Base-by-base conservation (phyloP, 2,113 vertebrate species). In the Zootoca vivipara region DNA sequence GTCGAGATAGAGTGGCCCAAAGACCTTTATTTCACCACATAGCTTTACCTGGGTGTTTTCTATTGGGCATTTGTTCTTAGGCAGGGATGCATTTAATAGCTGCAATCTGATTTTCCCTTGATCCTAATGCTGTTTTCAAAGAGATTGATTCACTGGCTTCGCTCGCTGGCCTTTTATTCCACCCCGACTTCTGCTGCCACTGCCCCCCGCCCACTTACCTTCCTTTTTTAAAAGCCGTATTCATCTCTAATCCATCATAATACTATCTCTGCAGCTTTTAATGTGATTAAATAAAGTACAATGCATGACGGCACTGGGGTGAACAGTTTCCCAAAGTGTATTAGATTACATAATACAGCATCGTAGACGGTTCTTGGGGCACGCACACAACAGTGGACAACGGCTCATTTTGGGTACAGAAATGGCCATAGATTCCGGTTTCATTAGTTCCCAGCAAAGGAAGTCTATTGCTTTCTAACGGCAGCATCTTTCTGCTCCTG, bases 171-270 rank as follows among this genome's bases (percentile, higher is more conserved):
- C 18, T 72, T 46, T 65, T 65, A 56, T 26, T 30, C 67, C 18
- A 15, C 12, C 33, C 13, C 33, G 5, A 4, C 30, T 72, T 1
- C 46, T 12, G 10, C 46, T 52, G 46, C 46, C 46, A 52, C 10
- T 52, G 46, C 10, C 3, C 3, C 28, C 28, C 58, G 7, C 5
- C 10, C 42, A 1, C 35, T 42, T 42, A 22, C 67, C 20, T 82
- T 75, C 80, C 69, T 89, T 92, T 92, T 94, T 92, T 52, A 52
- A 95, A 95, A 93, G 91, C 91, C 81, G 90, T 46, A 56, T 95
- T 93, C 91, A 74, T 91, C 94, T 85, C 92, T 95, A 95, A 96
- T 95, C 96, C 93, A 33, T 2, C 92, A 73, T 95, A 95, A 95
- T 95, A 38, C 92, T 7, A 0, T 90, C 93, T 93, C 92, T 1